Evolutionary conservation across 1,140 invertebrate species (phyloP).

Genomic region (Achroia grisella): DNA sequence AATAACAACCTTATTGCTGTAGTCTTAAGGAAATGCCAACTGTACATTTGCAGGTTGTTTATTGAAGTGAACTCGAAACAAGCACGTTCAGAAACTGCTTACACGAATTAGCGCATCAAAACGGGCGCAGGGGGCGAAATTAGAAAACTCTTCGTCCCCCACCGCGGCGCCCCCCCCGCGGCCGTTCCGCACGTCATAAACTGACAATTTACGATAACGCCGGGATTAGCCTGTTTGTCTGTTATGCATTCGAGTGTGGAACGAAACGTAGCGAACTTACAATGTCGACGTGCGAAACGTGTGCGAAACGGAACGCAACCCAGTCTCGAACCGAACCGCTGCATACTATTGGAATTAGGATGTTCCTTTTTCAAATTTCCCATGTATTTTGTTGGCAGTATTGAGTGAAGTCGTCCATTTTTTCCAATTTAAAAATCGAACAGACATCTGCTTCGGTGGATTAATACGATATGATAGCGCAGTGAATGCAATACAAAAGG

Average conservation of each 20-base stretch:
- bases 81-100: slow-evolving; percentile 69
- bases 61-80: slow-evolving; percentile 59
- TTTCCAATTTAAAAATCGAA: too few species aligned
- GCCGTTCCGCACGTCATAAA: slow-evolving; percentile 70
- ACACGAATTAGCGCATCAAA: slow-evolving; percentile 71
- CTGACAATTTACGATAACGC: slow-evolving; percentile 71
- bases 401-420: too few species aligned
- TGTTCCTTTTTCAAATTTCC: too few species aligned
- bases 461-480: too few species aligned
- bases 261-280: slow-evolving; percentile 23
- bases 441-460: too few species aligned
- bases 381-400: too few species aligned
- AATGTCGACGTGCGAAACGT: slow-evolving; percentile 21
- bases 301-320: slow-evolving; percentile 13
- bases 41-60: slow-evolving; percentile 22
- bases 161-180: slow-evolving; percentile 24
- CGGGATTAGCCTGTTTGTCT: slow-evolving; percentile 70
- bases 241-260: slow-evolving; percentile 54
- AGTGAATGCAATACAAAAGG: too few species aligned
- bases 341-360: too few species aligned
- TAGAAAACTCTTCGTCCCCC: slow-evolving; percentile 54
- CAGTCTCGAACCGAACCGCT: too few species aligned
- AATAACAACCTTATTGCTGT: slow-evolving; percentile 21
- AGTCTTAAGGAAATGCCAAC: slow-evolving; percentile 11
- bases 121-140: slow-evolving; percentile 63